These are phyloP conservation scores for Eristalinus aeneus DNA, from an alignment of 2,888 invertebrate genomes.

Conservation along the genomic window DNA sequence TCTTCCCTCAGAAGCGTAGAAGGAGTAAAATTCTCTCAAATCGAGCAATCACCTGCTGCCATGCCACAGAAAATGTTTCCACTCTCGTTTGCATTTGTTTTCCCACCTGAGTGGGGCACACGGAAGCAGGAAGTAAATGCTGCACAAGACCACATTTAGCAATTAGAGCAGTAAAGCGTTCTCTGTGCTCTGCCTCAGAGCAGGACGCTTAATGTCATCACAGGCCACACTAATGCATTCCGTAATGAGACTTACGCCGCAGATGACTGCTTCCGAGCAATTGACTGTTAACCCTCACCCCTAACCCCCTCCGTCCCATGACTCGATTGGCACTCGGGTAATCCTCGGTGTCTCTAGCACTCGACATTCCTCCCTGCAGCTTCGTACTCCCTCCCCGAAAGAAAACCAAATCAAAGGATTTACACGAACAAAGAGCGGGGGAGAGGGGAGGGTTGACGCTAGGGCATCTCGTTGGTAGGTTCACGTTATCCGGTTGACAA, in stretches of 20 bases:
- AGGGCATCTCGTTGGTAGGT: background rate
- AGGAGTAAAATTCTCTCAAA: background rate
- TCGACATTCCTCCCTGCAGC: background rate
- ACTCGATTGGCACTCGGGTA: background rate
- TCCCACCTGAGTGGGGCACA: background rate
- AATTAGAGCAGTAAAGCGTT: background rate
- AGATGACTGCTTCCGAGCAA: background rate
- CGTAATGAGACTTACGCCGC: background rate
- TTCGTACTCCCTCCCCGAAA: background rate
- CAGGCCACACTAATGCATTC: background rate
- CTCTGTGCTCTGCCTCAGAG: background rate
- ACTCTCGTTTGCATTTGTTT: background rate
- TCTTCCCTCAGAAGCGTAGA: too few species aligned
- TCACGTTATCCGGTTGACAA: slow-evolving; percentile 28
- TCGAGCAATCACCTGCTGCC: background rate
- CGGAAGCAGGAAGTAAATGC: background rate
- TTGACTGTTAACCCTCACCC: background rate
- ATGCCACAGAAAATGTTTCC: background rate
- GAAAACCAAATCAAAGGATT: slow-evolving; percentile 2
- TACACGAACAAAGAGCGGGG: background rate
- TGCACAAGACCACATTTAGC: background rate
- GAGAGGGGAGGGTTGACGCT: background rate
- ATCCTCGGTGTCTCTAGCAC: background rate
- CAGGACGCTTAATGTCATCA: background rate
- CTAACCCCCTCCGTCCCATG: background rate